Conservation (phyloP, 1,140 invertebrate genomes). For the Druon quercuslanigerum region DNA sequence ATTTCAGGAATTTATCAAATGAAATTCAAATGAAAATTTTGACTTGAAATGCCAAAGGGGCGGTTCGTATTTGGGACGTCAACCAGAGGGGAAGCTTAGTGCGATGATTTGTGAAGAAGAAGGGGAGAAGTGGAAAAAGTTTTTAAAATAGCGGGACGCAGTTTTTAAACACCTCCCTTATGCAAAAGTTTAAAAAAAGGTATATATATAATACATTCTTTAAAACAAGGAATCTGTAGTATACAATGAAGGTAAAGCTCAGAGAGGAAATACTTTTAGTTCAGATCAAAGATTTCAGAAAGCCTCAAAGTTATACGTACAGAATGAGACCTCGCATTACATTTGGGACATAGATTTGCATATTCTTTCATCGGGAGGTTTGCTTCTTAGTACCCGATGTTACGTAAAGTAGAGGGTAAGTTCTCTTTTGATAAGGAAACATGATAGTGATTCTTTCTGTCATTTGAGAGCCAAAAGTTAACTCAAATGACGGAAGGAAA, state of each 20-base stretch:
- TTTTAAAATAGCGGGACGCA: too few species aligned
- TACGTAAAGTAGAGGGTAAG: background rate
- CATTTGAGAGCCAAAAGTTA: background rate
- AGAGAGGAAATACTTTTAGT: background rate
- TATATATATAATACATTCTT: too few species aligned
- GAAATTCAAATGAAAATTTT: too few species aligned
- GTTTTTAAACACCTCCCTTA: too few species aligned
- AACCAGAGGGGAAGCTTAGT: too few species aligned
- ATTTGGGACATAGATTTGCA: background rate
- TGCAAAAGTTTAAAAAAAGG: background rate
- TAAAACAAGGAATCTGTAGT: too few species aligned
- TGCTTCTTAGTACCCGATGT: background rate
- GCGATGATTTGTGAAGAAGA: too few species aligned
- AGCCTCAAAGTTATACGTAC: background rate
- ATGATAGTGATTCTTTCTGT: slow-evolving; percentile 18
- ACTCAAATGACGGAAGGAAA: background rate
- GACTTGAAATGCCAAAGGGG: too few species aligned
- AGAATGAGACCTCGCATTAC: background rate
- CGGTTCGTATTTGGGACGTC: too few species aligned
- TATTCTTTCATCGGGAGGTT: background rate
- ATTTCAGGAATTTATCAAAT: too few species aligned
- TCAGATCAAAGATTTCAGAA: background rate
- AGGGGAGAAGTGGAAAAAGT: too few species aligned
- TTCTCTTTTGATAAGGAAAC: background rate
- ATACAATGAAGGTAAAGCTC: too few species aligned